Conservation (phyloP, 2,113 vertebrate species). For the Pongo abelii region DNA sequence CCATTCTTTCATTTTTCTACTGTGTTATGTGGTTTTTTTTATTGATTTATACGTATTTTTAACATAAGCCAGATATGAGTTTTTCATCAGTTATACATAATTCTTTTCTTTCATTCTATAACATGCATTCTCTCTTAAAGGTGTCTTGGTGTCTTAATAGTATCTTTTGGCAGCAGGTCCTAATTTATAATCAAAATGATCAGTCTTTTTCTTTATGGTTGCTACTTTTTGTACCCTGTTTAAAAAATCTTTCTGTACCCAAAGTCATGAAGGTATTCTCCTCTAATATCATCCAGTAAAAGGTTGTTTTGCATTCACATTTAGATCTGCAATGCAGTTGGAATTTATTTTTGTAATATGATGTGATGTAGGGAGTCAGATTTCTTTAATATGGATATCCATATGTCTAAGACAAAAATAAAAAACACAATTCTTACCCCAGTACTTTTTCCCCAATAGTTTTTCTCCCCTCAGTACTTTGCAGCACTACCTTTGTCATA, state of each 20-base stretch:
- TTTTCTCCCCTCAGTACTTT: not conserved
- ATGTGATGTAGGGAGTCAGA: not conserved
- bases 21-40: not conserved
- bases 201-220: not conserved
- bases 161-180: not conserved
- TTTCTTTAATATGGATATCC: not conserved
- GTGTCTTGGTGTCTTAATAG: not conserved
- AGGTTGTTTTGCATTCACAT: not conserved
- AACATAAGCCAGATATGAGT: not conserved
- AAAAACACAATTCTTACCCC: not conserved
- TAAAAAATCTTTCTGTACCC: not conserved
- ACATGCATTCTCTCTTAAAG: not conserved
- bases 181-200: not conserved
- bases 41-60: not conserved
- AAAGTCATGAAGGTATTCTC: not conserved
- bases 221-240: not conserved
- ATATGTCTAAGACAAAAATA: not conserved
- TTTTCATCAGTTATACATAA: not conserved
- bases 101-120: not conserved
- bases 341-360: not conserved
- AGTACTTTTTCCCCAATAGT: not conserved
- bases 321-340: not conserved
- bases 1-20: not conserved
- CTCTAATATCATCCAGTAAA: not conserved
- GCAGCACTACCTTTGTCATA: not conserved